Base-by-base conservation (phyloP, 53 echinoderm and acorn worm species). In the Stichopus horrens region DNA sequence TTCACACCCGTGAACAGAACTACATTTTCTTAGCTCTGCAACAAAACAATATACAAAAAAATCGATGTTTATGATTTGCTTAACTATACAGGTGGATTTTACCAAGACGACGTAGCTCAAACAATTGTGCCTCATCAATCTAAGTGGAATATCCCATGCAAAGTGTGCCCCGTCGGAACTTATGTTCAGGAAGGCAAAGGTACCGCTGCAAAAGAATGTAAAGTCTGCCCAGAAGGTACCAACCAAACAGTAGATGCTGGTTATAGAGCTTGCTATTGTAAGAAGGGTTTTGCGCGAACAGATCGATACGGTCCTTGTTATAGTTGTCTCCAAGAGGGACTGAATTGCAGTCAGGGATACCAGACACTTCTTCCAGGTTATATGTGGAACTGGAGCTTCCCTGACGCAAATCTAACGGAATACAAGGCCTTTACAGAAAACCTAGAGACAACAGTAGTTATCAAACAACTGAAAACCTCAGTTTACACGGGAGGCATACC, bases 171-270 rank as follows among this genome's bases (percentile, higher is more conserved):
- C 80, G 55, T 22, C 9, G 80, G 80, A 54, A 79, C 80, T n/a
- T 79, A 22, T n/a, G 55, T 79, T 9, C 9, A 18, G 10, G n/a
- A 79, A 79, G 80, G 80, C 7, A 9, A 52, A 7, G 80, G 80
- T 51, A 54, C 80, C 9, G 20, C 80, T 10, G 8, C n/a, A 53
- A 9, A 79, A 37, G 80, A 79, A 23, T 79, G 76, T 23, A 76
- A 19, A 9, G 76, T 76, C 10, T 76, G 76, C 21, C 76, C 76
- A 76, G 37, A 21, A 54, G 80, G 80, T 1, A 79, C 80, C 11
- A 55, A 79, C 51, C 80, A 79, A 4, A 79, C 80, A 55, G n/a
- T 52, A 9, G 53, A 79, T n/a, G 80, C 80, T 79, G 80, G 80
- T 8, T 79, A 37, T 52, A 23, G 80, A 9, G 80, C 80, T n/a